phyloP scores from a whole-genome alignment of 2,797 vertebrate genomes.

The Bucorvus abyssinicus region DNA sequence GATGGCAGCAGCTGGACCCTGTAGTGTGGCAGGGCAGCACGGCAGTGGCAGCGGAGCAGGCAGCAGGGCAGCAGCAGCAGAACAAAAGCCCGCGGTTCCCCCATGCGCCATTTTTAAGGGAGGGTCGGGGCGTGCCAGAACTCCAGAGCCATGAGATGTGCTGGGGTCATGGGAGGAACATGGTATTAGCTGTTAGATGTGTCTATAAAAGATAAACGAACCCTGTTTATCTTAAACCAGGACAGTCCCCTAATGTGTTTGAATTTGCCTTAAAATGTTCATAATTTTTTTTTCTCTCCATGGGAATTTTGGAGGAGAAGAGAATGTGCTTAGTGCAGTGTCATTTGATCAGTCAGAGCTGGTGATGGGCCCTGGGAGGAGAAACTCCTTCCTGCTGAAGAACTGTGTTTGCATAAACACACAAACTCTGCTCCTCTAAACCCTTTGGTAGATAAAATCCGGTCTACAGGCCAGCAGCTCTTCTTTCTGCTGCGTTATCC shows the following conservation, averaged over 20 bases:
- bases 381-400: neutral
- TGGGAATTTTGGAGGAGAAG: neutral
- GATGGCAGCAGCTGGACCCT: no score
- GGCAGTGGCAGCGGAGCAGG: no score
- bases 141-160: no score
- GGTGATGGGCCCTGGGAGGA: neutral
- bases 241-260: neutral
- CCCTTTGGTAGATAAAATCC: neutral
- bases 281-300: neutral
- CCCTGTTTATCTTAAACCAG: no score
- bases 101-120: no score
- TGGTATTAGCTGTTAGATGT: no score
- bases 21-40: no score
- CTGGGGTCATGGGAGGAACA: no score
- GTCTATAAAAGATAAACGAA: no score
- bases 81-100: no score
- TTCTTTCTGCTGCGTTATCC: neutral
- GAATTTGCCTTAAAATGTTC: neutral
- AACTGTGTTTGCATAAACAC: neutral
- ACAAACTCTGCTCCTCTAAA: neutral
- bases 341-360: neutral
- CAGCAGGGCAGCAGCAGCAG: no score
- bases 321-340: rapidly evolving
- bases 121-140: no score
- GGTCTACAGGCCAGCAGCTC: neutral